These are phyloP conservation scores for Plectropomus leopardus DNA, from an alignment of 2,113 vertebrate species.

Conservation along the genomic window DNA sequence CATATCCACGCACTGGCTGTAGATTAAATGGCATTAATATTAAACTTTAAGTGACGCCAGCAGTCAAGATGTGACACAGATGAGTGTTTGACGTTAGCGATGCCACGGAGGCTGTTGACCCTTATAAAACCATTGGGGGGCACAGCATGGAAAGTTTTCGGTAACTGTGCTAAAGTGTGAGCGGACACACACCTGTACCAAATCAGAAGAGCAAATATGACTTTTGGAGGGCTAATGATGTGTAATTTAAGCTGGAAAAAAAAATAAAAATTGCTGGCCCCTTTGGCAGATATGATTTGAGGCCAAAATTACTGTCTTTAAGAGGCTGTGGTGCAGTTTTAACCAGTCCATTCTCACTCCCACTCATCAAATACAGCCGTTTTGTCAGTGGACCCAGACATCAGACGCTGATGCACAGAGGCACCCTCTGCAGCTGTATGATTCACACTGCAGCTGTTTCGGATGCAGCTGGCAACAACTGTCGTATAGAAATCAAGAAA, in stretches of 20 bases:
- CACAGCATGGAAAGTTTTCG: neutral
- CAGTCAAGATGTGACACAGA: conserved; percentile 9
- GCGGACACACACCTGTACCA: neutral
- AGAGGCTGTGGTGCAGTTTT: too few species aligned
- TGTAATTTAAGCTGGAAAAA: neutral
- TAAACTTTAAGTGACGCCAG: conserved; percentile 4
- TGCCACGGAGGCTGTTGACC: neutral
- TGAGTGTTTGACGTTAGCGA: neutral
- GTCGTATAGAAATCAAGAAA: too few species aligned
- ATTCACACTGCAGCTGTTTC: too few species aligned
- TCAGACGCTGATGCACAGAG: too few species aligned
- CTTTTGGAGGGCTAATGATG: neutral
- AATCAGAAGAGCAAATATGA: neutral
- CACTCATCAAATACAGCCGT: too few species aligned
- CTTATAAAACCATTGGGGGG: neutral
- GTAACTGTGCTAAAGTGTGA: neutral
- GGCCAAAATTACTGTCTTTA: too few species aligned
- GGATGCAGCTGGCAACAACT: too few species aligned
- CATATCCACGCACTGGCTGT: neutral
- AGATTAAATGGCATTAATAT: neutral
- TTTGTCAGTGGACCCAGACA: too few species aligned
- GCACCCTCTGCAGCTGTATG: too few species aligned
- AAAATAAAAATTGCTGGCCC: too few species aligned
- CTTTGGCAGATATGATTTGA: too few species aligned
- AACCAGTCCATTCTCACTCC: too few species aligned